A percentile compares a stretch with the other conserved stretches of the same genome.
These are phyloP conservation scores for Cosmopolites sordidus DNA, from an alignment of 2,888 invertebrate species.

Conservation along the genomic window DNA sequence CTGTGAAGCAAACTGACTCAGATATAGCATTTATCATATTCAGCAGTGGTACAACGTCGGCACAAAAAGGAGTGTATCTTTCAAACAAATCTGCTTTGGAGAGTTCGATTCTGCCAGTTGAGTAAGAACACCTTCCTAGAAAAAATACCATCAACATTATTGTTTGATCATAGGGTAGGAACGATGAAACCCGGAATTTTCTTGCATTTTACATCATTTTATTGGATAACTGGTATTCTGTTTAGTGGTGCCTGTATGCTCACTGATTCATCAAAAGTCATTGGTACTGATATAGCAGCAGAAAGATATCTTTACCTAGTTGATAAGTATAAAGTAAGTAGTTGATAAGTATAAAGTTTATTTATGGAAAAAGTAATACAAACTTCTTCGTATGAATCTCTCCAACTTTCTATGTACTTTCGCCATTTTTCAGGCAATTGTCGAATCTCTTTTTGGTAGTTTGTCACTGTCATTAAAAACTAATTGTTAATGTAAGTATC, in stretches of 20 bases:
- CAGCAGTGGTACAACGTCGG: conserved; percentile 39
- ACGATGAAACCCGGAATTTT: conserved; percentile 6
- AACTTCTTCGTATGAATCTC: no score
- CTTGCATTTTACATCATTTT: conserved; percentile 19
- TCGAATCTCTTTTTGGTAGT: no score
- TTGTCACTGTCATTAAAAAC: no score
- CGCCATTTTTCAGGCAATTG: no score
- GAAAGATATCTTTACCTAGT: conserved; percentile 10
- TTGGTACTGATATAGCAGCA: conserved; percentile 16
- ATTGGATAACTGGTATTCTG: conserved; percentile 18
- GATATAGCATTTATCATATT: conserved; percentile 35
- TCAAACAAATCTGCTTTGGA: conserved; percentile 17
- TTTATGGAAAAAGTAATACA: no score
- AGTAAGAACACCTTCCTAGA: neutral
- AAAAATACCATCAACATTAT: no score
- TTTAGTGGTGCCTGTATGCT: conserved; percentile 9
- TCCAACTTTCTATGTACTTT: no score
- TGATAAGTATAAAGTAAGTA: conserved; percentile 19
- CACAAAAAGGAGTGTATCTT: conserved; percentile 35
- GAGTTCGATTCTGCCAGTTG: neutral
- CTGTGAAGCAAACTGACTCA: conserved; percentile 13
- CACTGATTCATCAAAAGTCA: conserved; percentile 16
- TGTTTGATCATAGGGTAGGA: neutral
- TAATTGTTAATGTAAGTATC: no score
- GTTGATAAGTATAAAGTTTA: no score